These are phyloP conservation scores for Xiphias gladius DNA, from an alignment of 2,113 vertebrate species.

Conservation along the genomic window DNA sequence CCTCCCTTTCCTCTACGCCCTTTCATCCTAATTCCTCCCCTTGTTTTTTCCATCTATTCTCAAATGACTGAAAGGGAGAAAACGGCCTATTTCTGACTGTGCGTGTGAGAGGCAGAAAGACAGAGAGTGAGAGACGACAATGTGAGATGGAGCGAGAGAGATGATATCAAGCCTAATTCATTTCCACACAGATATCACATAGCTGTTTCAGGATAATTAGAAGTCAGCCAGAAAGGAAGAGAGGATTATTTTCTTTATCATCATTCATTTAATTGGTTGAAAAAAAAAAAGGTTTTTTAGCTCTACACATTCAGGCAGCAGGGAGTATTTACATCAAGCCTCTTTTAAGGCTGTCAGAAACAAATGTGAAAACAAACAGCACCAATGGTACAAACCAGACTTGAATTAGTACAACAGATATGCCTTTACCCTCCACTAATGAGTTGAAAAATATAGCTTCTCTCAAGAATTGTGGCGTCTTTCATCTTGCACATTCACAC, in stretches of 20 bases:
- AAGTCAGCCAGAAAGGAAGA: slow-evolving; percentile 50
- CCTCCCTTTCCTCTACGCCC: neutral
- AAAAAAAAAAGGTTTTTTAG: slow-evolving; percentile 52
- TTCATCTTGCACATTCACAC: slow-evolving; percentile 15
- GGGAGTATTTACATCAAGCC: slow-evolving; percentile 77
- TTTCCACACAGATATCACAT: slow-evolving; percentile 57
- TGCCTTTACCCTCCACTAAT: slow-evolving; percentile 16
- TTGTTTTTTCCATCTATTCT: neutral
- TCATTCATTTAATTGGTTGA: slow-evolving; percentile 77
- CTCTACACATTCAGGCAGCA: slow-evolving; percentile 64
- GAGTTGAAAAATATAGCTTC: slow-evolving; percentile 18
- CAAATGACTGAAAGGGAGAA: neutral
- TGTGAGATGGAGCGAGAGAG: slow-evolving; percentile 28
- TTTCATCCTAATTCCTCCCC: slow-evolving; percentile 7
- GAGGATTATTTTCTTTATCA: slow-evolving; percentile 62
- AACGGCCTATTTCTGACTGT: slow-evolving; percentile 35
- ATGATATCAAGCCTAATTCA: slow-evolving; percentile 54
- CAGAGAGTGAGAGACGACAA: slow-evolving; percentile 6
- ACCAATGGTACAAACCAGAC: slow-evolving; percentile 61
- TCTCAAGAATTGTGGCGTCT: neutral
- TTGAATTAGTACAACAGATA: slow-evolving; percentile 38
- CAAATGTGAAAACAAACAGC: slow-evolving; percentile 63
- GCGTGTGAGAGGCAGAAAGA: slow-evolving; percentile 1
- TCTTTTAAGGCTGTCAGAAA: slow-evolving; percentile 54
- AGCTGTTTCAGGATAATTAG: slow-evolving; percentile 59